Evolutionary conservation across 2,888 invertebrate genomes (phyloP).

Genomic region (Drosophila engyochracea): DNA sequence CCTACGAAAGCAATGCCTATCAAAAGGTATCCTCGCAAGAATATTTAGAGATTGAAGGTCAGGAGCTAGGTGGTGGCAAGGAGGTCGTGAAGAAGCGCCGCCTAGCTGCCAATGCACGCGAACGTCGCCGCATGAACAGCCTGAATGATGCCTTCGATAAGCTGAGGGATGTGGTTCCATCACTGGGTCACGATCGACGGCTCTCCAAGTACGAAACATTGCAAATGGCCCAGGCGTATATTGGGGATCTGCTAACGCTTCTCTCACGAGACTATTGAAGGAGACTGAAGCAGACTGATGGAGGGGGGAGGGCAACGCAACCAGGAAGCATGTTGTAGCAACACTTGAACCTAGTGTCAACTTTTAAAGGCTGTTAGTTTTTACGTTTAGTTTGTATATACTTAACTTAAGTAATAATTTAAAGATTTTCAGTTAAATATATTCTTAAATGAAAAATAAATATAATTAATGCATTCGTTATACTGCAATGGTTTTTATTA

Average conservation of each 20-base stretch:
- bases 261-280: conserved; percentile 84
- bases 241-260: conserved; percentile 89
- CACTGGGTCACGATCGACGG: conserved; percentile 89
- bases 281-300: background rate
- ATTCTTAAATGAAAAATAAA: background rate
- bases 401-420: conserved; percentile 11
- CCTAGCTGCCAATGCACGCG: conserved; percentile 91
- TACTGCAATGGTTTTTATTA: background rate
- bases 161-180: conserved; percentile 90
- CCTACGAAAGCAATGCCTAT: conserved; percentile 39
- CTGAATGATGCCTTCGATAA: conserved; percentile 91
- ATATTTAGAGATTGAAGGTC: background rate
- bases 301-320: background rate
- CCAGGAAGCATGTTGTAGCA: conserved; percentile 42
- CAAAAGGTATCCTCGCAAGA: conserved; percentile 6
- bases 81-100: conserved; percentile 86
- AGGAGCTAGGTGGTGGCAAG: conserved; percentile 20
- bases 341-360: conserved; percentile 67
- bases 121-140: conserved; percentile 91
- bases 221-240: conserved; percentile 93
- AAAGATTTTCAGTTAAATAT: conserved; percentile 3
- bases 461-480: background rate
- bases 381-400: conserved; percentile 13
- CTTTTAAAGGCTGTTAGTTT: conserved; percentile 75
- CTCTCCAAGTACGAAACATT: conserved; percentile 92